These are phyloP conservation scores for Mycalesis mineus DNA, from an alignment of 2,888 invertebrate genomes.

Conservation along the genomic window DNA sequence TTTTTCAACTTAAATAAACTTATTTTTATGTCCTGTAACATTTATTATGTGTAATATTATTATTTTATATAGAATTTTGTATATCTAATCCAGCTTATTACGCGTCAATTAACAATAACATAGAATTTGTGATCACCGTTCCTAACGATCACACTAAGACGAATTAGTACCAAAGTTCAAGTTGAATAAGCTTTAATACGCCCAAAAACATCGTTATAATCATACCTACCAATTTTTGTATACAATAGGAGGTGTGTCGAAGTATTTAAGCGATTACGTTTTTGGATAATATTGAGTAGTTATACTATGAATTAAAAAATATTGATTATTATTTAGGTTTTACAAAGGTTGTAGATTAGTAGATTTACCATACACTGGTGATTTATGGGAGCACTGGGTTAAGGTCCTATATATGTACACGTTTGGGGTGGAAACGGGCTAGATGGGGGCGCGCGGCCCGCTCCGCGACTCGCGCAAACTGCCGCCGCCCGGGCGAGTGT, in stretches of 20 bases:
- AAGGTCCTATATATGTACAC: conserved; percentile 21
- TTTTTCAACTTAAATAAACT: too few relatives aligned
- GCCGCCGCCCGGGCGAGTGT: conserved; percentile 69
- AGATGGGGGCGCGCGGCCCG: conserved; percentile 45
- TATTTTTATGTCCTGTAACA: too few relatives aligned
- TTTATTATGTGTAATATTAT: too few relatives aligned
- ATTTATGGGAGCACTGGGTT: conserved; percentile 11
- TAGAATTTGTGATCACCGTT: not conserved
- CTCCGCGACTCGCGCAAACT: conserved; percentile 71
- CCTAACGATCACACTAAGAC: not conserved
- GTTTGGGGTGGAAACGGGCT: not conserved
- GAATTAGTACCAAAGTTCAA: not conserved
- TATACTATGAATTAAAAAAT: not conserved
- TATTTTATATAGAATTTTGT: too few relatives aligned
- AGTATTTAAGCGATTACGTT: conserved; percentile 1
- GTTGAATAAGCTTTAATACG: not conserved
- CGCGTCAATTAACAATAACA: not conserved
- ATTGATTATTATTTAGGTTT: not conserved
- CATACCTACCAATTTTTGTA: not conserved
- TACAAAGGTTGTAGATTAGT: not conserved
- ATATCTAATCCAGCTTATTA: too few relatives aligned
- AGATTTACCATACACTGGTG: not conserved
- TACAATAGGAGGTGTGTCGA: not conserved
- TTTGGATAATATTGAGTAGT: not conserved
- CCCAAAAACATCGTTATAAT: not conserved